phyloP scores from a whole-genome alignment of 2,888 invertebrate species.

The Eutolmus rufibarbis region DNA sequence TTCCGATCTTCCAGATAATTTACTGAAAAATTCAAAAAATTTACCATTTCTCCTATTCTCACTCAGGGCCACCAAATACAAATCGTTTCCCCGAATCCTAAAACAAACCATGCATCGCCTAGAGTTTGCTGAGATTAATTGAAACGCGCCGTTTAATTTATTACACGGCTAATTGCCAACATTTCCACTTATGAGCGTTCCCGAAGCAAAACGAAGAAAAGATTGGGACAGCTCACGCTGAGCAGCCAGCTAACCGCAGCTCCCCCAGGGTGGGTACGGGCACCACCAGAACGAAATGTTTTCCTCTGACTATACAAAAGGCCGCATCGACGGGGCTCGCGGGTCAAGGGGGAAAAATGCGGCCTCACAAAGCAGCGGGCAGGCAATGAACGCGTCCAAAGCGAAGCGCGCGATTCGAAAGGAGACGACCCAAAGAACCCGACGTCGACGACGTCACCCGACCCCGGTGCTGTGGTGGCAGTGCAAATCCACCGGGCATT shows the following conservation, averaged over 20 bases:
- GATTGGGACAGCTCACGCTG: not conserved
- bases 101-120: not conserved
- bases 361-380: not conserved
- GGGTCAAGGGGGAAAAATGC: not conserved
- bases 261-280: not conserved
- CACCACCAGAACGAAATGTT: not conserved
- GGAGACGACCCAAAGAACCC: not conserved
- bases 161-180: not conserved
- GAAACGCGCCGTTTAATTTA: conserved; percentile 9
- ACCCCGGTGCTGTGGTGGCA: not conserved
- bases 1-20: not conserved
- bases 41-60: not conserved
- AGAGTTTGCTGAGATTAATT: not conserved
- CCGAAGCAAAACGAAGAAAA: not conserved
- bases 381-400: not conserved
- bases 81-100: not conserved
- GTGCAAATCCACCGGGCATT: not conserved
- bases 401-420: not conserved
- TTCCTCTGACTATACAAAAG: not conserved
- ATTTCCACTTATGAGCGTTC: not conserved
- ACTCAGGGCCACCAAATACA: not conserved
- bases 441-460: not conserved
- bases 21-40: not conserved
- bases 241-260: not conserved
- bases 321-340: not conserved